Conservation (phyloP, 1,140 invertebrate genomes). For the Drosophila sucinea region DNA sequence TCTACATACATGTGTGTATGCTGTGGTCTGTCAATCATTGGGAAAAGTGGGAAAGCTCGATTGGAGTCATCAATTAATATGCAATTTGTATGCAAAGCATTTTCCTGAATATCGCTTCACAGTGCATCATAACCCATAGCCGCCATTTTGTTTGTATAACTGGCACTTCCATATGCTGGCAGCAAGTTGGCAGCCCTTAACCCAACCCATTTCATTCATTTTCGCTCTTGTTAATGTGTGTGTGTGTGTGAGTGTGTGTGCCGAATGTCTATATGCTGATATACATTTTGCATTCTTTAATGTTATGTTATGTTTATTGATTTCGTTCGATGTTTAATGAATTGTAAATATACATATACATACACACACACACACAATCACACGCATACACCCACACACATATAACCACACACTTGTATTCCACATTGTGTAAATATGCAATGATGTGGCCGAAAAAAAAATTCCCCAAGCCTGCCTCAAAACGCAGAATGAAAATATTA, state of each 20-base stretch:
- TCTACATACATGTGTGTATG: not conserved
- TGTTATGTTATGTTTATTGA: conserved; percentile 68
- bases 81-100: conserved; percentile 24
- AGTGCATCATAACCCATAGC: not conserved
- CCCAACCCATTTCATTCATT: not conserved
- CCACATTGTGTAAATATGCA: conserved; percentile 44
- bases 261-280: conserved; percentile 6
- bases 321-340: conserved; percentile 60
- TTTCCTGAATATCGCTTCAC: not conserved
- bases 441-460: conserved; percentile 39
- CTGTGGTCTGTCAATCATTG: too few species aligned
- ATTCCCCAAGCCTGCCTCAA: not conserved
- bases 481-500: conserved; percentile 40
- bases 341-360: conserved; percentile 55
- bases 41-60: not conserved
- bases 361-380: not conserved
- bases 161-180: not conserved
- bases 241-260: not conserved
- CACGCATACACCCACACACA: not conserved
- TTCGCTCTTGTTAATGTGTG: not conserved
- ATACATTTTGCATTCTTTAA: conserved; percentile 42
- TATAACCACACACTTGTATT: not conserved
- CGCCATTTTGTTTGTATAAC: conserved; percentile 11
- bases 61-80: conserved; percentile 29
- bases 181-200: conserved; percentile 6